Conservation (phyloP, 2,888 invertebrate genomes). For the Mesochorus sp. region DNA sequence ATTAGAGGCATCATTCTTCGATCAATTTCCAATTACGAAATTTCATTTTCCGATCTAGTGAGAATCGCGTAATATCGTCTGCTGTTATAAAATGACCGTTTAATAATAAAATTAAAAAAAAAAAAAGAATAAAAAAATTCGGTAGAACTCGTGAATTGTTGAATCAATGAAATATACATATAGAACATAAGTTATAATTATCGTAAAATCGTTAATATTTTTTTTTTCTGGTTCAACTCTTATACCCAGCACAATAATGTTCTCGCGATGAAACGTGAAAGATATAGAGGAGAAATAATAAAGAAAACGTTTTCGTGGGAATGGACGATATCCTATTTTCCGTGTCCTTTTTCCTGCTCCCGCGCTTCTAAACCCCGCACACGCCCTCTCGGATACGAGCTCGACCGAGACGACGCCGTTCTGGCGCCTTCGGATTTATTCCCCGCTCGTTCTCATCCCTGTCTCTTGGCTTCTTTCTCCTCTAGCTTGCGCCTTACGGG, state of each 20-base stretch:
- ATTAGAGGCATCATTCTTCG: slow-evolving; percentile 1
- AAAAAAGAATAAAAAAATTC: not conserved
- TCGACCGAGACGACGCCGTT: slow-evolving; percentile 70
- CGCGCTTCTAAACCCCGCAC: slow-evolving; percentile 10
- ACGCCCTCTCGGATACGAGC: slow-evolving; percentile 47
- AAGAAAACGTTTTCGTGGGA: slow-evolving; percentile 17
- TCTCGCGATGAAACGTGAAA: not conserved
- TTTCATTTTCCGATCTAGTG: not conserved
- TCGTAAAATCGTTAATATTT: not conserved
- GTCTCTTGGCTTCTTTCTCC: slow-evolving; percentile 40
- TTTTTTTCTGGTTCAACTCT: not conserved
- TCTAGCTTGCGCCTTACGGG: slow-evolving; percentile 34
- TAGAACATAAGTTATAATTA: too few relatives aligned
- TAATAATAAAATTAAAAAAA: not conserved
- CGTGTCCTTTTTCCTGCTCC: slow-evolving; percentile 23
- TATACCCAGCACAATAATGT: too few relatives aligned
- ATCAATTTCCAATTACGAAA: slow-evolving; percentile 8
- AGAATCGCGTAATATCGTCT: not conserved
- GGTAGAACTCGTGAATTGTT: not conserved
- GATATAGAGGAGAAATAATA: not conserved
- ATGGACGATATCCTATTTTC: slow-evolving; percentile 49
- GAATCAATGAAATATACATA: not conserved
- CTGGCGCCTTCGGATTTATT: slow-evolving; percentile 75
- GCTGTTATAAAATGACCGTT: too few relatives aligned
- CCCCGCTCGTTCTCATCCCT: slow-evolving; percentile 58